A percentile compares a stretch with the other conserved stretches of the same genome.
Conservation (phyloP, 2,888 invertebrate genomes). For the Nephrocerus scutellatus region DNA sequence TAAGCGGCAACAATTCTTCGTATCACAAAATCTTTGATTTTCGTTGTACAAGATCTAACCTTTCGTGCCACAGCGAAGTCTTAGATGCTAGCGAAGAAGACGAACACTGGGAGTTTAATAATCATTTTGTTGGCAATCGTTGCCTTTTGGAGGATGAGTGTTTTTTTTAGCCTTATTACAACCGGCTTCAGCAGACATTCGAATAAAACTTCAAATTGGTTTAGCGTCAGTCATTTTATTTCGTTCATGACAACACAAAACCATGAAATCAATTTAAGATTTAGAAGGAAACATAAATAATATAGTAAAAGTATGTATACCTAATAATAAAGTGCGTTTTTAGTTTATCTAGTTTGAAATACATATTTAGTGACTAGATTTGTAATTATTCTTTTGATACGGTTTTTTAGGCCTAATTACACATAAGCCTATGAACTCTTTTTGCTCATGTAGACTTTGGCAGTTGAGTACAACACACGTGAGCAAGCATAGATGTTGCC, state of each 20-base stretch:
- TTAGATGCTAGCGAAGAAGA: slow-evolving; percentile 32
- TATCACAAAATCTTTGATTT: slow-evolving; percentile 27
- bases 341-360: background rate
- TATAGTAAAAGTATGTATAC: background rate
- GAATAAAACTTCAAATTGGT: too few relatives aligned
- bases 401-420: too few relatives aligned
- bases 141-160: slow-evolving; percentile 43
- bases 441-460: slow-evolving; percentile 40
- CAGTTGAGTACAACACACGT: slow-evolving; percentile 40
- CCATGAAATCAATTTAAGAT: background rate
- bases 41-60: too few relatives aligned
- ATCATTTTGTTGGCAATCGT: slow-evolving; percentile 39
- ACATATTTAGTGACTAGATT: background rate
- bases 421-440: slow-evolving; percentile 29
- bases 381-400: too few relatives aligned
- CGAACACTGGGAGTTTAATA: slow-evolving; percentile 44
- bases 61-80: slow-evolving; percentile 20
- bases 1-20: slow-evolving; percentile 23
- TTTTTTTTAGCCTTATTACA: too few relatives aligned
- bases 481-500: slow-evolving; percentile 48
- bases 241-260: too few relatives aligned
- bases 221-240: too few relatives aligned
- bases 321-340: background rate
- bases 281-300: too few relatives aligned
- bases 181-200: too few relatives aligned